Base-by-base conservation (phyloP, 2,888 invertebrate genomes). In the Pristionchus entomophagus region DNA sequence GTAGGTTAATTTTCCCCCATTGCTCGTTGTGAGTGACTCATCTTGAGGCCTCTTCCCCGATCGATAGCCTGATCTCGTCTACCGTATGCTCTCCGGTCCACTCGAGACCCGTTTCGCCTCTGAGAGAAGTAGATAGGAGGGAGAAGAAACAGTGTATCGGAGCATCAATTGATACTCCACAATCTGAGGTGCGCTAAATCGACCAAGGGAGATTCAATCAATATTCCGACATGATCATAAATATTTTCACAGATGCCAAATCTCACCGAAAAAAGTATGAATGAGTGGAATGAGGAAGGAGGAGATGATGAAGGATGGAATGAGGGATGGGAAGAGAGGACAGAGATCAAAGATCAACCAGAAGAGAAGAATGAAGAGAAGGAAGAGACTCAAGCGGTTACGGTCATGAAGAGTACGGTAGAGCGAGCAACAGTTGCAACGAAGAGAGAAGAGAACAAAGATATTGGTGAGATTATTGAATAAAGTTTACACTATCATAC, bases 301-400 rank as follows among this genome's bases (percentile, higher is more conserved):
- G 78, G 29, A 29, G 49, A 80, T 32, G 78, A 56, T 12, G 82
- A 59, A 29, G 59, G 82, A 38, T 82, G 82, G 82, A 82, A 82
- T 59, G 82, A 82, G n/a, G 82, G 82, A 53, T 82, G 82, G 82
- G 82, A 81, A n/a, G 56, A 82, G 59, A 82, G 17, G 29, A 59
- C 22, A 82, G 82, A 82, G 82, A 56, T 82, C 59, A 82, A 77
- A 41, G 77, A 82, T 82, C 82, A 82, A 80, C 6, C 29, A 14
- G 51, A 77, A 77, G 49, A 32, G 78, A 80, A 49, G 51, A 26
- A 78, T 17, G 51, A 53, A 29, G 29, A 19, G 29, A 29, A 22
- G 22, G 51, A 51, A 59, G 82, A 45, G n/a, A 59, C 32, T 0
- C 22, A 22, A 59, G 59, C 35, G 56, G 56, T 59, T 38, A 38